Percentiles rank a stretch among this genome's conserved stretches.
phyloP scores from a whole-genome alignment of 2,888 invertebrate species.

The Scaptomyza cyrtandrae region DNA sequence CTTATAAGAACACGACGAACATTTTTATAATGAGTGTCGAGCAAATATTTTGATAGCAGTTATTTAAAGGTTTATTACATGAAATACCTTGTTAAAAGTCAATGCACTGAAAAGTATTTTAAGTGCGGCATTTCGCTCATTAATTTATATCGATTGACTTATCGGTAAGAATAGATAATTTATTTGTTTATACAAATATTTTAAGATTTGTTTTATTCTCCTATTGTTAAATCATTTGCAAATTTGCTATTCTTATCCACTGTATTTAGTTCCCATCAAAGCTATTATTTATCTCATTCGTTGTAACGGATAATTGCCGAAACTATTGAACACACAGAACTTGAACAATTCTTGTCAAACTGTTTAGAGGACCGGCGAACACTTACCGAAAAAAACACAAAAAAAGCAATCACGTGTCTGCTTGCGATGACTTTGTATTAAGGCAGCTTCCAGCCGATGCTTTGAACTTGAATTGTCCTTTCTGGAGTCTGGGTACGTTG shows the following conservation, averaged over 20 bases:
- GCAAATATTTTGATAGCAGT: neutral
- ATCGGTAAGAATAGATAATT: neutral
- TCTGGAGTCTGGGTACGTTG: slow-evolving; percentile 17
- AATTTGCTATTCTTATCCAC: neutral
- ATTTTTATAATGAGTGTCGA: neutral
- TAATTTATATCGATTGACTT: too few species aligned
- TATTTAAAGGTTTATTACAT: neutral
- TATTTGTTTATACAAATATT: too few species aligned
- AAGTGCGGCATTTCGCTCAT: too few species aligned
- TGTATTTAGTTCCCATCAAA: neutral
- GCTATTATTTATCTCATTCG: slow-evolving; percentile 8
- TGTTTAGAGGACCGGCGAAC: slow-evolving; percentile 39
- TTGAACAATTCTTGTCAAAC: slow-evolving; percentile 35
- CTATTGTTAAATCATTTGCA: neutral
- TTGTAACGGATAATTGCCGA: slow-evolving; percentile 4
- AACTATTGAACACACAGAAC: neutral
- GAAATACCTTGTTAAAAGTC: neutral
- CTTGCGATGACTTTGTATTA: slow-evolving; percentile 12
- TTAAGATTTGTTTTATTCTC: too few species aligned
- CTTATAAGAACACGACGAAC: neutral
- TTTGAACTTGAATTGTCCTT: slow-evolving; percentile 74
- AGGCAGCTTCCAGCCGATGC: slow-evolving; percentile 56
- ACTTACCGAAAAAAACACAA: slow-evolving; percentile 54
- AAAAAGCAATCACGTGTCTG: slow-evolving; percentile 39
- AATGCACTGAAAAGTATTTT: neutral